These are phyloP conservation scores for Drosophila ogumai DNA, from an alignment of 1,140 invertebrate genomes.

Conservation along the genomic window DNA sequence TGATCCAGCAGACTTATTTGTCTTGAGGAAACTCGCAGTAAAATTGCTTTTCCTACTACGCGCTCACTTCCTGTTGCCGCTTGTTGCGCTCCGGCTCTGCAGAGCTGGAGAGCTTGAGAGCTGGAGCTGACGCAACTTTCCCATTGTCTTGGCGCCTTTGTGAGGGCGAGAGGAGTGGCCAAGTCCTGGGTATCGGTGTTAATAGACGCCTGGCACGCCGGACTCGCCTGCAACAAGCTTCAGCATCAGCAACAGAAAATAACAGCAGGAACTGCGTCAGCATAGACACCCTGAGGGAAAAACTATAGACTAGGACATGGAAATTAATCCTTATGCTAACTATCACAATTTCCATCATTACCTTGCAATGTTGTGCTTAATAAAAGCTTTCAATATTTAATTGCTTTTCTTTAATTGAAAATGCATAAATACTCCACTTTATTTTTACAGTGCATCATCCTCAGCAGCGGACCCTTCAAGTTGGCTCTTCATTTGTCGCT, in stretches of 20 bases:
- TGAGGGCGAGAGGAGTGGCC: slow-evolving; percentile 43
- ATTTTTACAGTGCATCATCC: slow-evolving; percentile 12
- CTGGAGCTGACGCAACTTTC: slow-evolving; percentile 70
- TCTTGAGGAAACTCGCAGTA: slow-evolving; percentile 83
- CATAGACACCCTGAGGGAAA: slow-evolving; percentile 1
- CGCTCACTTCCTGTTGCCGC: slow-evolving; percentile 70
- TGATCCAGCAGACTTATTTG: slow-evolving; percentile 84
- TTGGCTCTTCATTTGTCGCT: slow-evolving; percentile 79
- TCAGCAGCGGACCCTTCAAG: slow-evolving; percentile 40
- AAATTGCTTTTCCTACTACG: slow-evolving; percentile 83
- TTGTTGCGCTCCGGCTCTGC: slow-evolving; percentile 51
- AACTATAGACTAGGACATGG: background rate
- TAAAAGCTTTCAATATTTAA: background rate
- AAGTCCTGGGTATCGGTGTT: slow-evolving; percentile 68
- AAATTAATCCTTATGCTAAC: background rate
- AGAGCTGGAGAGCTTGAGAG: background rate
- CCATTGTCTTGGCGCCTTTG: slow-evolving; percentile 67
- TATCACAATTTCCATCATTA: background rate
- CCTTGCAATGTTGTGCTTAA: no score
- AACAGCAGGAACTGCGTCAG: slow-evolving; percentile 21
- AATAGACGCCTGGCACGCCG: slow-evolving; percentile 70
- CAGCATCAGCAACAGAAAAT: slow-evolving; percentile 33
- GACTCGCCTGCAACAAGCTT: slow-evolving; percentile 39
- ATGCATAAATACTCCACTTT: background rate
- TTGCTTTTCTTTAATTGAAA: background rate